Conservation (phyloP, 1,140 invertebrate species). For the Bombyx mori region ASM3026992v2 NC_085127.1:7750501-7751000, state of each 20-base stretch:
- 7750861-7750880: slow-evolving; percentile 19
- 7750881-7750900: slow-evolving; percentile 9
- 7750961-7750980: slow-evolving; percentile 16
- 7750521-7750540: slow-evolving; percentile 67
- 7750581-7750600: slow-evolving; percentile 39
- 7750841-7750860: slow-evolving; percentile 17
- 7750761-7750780: slow-evolving; percentile 6
- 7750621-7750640: too few species aligned
- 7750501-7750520: slow-evolving; percentile 61
- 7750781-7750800: slow-evolving; percentile 20
- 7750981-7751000: slow-evolving; percentile 6
- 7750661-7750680: slow-evolving; percentile 23
- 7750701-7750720: slow-evolving; percentile 41
- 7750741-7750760: slow-evolving; percentile 10
- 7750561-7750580: slow-evolving; percentile 65
- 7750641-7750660: slow-evolving; percentile 16
- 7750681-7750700: slow-evolving; percentile 26
- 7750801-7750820: background rate
- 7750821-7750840: slow-evolving; percentile 8
- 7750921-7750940: background rate
- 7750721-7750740: slow-evolving; percentile 20
- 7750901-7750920: slow-evolving; percentile 9
- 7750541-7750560: slow-evolving; percentile 68
- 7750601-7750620: slow-evolving; percentile 50
- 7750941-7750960: background rate